Conservation (phyloP, 2,797 vertebrate genomes). For the Hemitrygon akajei region DNA sequence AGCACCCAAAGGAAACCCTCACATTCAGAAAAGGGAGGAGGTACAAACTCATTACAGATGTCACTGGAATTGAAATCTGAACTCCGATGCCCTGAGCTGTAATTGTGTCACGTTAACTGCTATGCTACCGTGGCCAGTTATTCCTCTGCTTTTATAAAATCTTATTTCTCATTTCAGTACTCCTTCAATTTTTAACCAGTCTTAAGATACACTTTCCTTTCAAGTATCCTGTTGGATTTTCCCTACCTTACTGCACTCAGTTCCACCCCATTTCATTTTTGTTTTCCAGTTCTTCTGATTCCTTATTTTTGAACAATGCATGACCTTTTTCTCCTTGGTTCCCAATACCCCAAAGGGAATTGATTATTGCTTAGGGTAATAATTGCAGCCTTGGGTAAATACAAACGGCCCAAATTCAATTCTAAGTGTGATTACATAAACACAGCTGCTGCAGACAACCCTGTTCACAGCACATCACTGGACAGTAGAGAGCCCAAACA, state of each 20-base stretch:
- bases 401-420: neutral
- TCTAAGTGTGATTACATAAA: neutral
- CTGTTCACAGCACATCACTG: no score
- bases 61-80: no score
- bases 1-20: no score
- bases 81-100: no score
- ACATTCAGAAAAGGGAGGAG: no score
- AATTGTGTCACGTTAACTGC: no score
- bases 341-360: neutral
- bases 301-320: neutral
- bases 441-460: neutral
- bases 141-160: neutral
- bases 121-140: no score
- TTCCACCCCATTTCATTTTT: neutral
- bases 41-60: no score
- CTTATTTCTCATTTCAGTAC: neutral
- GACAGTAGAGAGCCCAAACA: no score
- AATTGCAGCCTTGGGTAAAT: neutral
- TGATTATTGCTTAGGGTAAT: neutral
- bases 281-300: neutral
- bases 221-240: neutral
- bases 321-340: neutral
- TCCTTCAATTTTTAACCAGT: neutral
- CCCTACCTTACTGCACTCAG: neutral
- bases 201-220: neutral